phyloP scores from a whole-genome alignment of 2,113 vertebrate species.

The Aramus guarauna region DNA sequence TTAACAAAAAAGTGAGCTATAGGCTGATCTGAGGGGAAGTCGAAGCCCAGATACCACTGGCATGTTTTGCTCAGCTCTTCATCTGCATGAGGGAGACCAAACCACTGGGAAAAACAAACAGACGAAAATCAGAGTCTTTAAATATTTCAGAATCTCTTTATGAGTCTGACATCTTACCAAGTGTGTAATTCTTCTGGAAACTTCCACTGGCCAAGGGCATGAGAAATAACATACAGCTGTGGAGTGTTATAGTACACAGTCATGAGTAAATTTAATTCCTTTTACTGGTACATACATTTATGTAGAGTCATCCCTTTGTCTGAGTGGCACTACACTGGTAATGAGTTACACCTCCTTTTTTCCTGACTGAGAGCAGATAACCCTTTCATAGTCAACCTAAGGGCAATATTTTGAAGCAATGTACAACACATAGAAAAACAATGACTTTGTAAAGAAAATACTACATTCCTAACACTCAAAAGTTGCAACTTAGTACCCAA shows the following conservation, averaged over 20 bases:
- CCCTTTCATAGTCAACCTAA: accelerated
- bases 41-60: not conserved
- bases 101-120: not conserved
- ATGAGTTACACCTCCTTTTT: not conserved
- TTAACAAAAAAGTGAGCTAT: not conserved
- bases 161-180: not conserved
- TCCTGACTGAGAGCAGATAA: not conserved
- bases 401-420: not conserved
- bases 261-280: not conserved
- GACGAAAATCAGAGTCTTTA: not conserved
- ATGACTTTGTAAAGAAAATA: not conserved
- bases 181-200: not conserved
- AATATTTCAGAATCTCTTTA: not conserved
- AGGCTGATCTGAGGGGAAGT: not conserved
- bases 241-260: not conserved
- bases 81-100: accelerated
- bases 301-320: not conserved
- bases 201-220: not conserved
- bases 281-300: not conserved
- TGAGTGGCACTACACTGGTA: not conserved
- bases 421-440: not conserved
- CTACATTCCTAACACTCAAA: not conserved
- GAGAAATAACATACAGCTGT: not conserved
- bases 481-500: not conserved
- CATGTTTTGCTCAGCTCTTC: not conserved